These are phyloP conservation scores for Polydrusus pterygomalis DNA, from an alignment of 2,888 invertebrate species.

Conservation along the genomic window DNA sequence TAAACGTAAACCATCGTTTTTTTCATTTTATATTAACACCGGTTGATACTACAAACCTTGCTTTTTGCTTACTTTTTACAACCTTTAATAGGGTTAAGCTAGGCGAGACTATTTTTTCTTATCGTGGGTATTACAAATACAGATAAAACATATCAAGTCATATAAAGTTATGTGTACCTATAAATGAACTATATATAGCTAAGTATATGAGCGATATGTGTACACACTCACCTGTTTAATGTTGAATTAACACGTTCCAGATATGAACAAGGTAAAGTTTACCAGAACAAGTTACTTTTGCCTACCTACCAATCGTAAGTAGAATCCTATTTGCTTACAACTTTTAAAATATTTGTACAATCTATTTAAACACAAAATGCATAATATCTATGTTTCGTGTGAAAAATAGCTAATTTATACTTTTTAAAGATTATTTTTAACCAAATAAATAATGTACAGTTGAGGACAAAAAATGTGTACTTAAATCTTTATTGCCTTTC, in stretches of 20 bases:
- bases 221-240: slow-evolving; percentile 49
- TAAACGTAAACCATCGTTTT: too few species aligned
- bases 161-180: slow-evolving; percentile 40
- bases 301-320: slow-evolving; percentile 34
- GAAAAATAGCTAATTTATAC: too few species aligned
- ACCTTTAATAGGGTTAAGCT: slow-evolving; percentile 29
- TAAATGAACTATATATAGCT: slow-evolving; percentile 39
- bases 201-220: slow-evolving; percentile 29
- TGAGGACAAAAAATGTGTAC: too few species aligned
- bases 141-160: slow-evolving; percentile 44
- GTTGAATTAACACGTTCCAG: slow-evolving; percentile 49
- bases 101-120: slow-evolving; percentile 35
- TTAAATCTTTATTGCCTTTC: too few species aligned
- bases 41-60: slow-evolving; percentile 1
- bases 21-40: not conserved
- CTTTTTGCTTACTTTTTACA: slow-evolving; percentile 24
- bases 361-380: slow-evolving; percentile 1
- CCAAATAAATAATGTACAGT: too few species aligned
- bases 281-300: slow-evolving; percentile 16
- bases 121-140: slow-evolving; percentile 49
- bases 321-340: slow-evolving; percentile 32
- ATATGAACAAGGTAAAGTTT: slow-evolving; percentile 45
- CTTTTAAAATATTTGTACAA: slow-evolving; percentile 19
- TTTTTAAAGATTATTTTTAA: too few species aligned
- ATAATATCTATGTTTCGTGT: too few species aligned